A percentile compares a stretch with the other conserved stretches of the same genome.
These are phyloP conservation scores for Isoperla grammatica DNA, from an alignment of 2,888 invertebrate species.

Conservation along the genomic window DNA sequence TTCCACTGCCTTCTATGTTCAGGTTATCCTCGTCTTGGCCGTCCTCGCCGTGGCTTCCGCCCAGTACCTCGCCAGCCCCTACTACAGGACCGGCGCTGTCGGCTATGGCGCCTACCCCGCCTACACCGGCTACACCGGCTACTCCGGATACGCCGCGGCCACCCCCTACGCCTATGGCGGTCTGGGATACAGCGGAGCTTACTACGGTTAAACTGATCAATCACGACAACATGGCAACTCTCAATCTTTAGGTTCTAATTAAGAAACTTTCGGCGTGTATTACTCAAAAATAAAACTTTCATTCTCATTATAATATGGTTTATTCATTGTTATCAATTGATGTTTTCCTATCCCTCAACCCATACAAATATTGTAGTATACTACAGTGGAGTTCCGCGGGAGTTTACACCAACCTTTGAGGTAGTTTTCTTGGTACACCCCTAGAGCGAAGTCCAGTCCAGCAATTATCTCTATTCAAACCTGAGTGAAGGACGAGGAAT, in stretches of 20 bases:
- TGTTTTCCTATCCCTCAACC: not conserved
- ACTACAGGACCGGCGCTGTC: constrained; percentile 6
- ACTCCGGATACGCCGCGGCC: not conserved
- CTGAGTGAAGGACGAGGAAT: no score
- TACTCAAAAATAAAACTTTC: not conserved
- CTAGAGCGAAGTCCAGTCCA: no score
- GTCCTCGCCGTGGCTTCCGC: constrained; percentile 14
- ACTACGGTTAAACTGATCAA: constrained; percentile 10
- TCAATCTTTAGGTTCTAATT: no score
- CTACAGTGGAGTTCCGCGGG: no score
- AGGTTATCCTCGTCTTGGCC: constrained; percentile 10
- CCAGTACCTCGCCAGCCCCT: constrained; percentile 16
- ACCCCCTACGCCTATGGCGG: constrained; percentile 12
- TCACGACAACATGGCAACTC: no score
- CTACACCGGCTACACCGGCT: constrained; percentile 7
- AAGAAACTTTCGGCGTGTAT: not conserved
- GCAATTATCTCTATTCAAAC: no score
- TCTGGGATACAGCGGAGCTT: constrained; percentile 3
- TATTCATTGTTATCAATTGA: not conserved
- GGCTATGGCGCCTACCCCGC: constrained; percentile 4
- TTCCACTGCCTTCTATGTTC: not conserved
- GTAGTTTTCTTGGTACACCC: no score
- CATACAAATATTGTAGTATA: no score
- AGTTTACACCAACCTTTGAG: no score
- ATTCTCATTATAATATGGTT: not conserved